A percentile compares a stretch with the other conserved stretches of the same genome.
These are phyloP conservation scores for Centropus unirufus DNA, from an alignment of 2,113 vertebrate genomes.

Conservation along the genomic window DNA sequence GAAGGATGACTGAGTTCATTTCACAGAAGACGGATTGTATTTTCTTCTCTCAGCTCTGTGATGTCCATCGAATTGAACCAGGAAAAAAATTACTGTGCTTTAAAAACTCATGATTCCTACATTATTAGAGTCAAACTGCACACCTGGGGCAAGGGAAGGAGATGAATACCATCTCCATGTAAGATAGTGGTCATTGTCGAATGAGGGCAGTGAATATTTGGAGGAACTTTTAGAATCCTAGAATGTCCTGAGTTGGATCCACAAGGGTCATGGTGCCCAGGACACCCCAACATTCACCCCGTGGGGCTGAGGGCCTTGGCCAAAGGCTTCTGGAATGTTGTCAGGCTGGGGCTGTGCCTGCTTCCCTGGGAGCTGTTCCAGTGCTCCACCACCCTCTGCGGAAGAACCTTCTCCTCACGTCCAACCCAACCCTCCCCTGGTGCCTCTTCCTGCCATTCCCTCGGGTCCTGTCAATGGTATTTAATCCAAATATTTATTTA, in stretches of 20 bases:
- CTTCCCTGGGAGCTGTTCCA: no score
- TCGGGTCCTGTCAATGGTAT: no score
- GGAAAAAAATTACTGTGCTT: neutral
- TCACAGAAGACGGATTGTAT: constrained; percentile 53
- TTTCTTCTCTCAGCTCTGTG: constrained; percentile 5
- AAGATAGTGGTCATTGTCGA: neutral
- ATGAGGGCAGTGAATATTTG: neutral
- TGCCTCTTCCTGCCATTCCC: no score
- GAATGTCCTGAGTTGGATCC: no score
- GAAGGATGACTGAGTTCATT: constrained; percentile 59
- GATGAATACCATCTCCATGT: neutral
- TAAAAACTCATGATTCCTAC: neutral
- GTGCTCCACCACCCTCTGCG: no score
- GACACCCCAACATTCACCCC: no score
- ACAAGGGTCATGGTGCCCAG: no score
- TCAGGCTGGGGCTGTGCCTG: no score
- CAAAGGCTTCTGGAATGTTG: no score
- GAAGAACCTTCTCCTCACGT: no score
- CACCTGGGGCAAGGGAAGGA: neutral
- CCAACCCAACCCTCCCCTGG: no score
- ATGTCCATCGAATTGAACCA: neutral
- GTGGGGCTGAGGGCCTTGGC: no score
- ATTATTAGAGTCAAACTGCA: neutral
- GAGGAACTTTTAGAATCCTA: neutral
- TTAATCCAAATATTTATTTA: neutral